phyloP scores from a whole-genome alignment of 2,113 vertebrate species.

The Zosterops borbonicus region DNA sequence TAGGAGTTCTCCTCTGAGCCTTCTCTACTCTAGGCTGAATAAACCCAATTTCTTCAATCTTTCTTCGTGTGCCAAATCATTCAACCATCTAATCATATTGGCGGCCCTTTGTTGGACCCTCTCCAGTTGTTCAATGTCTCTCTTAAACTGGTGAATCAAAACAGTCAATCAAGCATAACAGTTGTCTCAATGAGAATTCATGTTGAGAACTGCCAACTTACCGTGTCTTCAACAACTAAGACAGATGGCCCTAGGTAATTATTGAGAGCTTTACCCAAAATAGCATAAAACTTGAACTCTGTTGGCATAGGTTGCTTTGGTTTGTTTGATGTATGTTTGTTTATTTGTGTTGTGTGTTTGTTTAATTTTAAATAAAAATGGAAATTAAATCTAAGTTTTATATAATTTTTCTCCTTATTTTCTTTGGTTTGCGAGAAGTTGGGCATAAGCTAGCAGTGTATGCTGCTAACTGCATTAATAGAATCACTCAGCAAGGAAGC shows the following conservation, averaged over 20 bases:
- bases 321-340: neutral
- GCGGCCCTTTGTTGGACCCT: neutral
- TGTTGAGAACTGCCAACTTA: neutral
- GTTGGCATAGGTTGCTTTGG: neutral
- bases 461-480: neutral
- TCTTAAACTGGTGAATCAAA: neutral
- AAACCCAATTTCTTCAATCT: neutral
- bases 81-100: neutral
- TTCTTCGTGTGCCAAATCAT: neutral
- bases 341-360: neutral
- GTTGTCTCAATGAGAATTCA: neutral
- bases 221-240: neutral
- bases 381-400: neutral
- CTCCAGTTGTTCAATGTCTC: neutral
- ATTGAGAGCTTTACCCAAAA: neutral
- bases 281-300: neutral
- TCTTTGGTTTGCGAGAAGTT: neutral
- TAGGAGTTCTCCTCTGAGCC: neutral
- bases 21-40: neutral
- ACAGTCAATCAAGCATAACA: neutral
- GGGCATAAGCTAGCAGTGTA: neutral
- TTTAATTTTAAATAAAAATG: neutral
- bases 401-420: neutral
- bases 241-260: neutral
- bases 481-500: neutral